Conservation (phyloP, 2,888 invertebrate species). For the Frankliniella fusca region DNA sequence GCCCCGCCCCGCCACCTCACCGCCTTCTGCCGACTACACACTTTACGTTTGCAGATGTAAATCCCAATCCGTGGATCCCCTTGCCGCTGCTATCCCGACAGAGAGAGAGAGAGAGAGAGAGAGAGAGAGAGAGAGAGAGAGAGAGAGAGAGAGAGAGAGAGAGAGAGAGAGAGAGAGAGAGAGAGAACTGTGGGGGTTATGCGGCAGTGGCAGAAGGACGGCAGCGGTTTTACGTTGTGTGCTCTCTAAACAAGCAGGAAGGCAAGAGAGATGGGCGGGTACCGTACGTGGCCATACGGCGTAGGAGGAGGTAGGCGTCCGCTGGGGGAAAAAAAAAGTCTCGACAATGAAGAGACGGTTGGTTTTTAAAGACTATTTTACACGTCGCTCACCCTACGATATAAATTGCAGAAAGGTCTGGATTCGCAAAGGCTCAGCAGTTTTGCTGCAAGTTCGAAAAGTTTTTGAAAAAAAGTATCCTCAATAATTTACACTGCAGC, state of each 20-base stretch:
- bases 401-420: no score
- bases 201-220: no score
- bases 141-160: neutral
- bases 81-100: neutral
- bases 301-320: no score
- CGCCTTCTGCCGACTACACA: neutral
- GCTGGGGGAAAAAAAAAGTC: no score
- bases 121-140: neutral
- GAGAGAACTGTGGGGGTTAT: no score
- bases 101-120: neutral
- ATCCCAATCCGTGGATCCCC: neutral
- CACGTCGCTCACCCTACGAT: no score
- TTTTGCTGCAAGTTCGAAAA: no score
- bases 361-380: no score
- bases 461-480: no score
- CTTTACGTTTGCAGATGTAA: constrained; percentile 22
- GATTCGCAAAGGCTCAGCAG: no score
- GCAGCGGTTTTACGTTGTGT: neutral
- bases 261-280: neutral
- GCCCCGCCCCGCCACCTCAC: neutral
- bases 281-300: neutral
- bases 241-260: neutral
- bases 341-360: no score
- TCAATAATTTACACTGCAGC: no score
- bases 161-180: neutral